Evolutionary conservation across 2,888 invertebrate species (phyloP).

Genomic region (Melolontha melolontha): DNA sequence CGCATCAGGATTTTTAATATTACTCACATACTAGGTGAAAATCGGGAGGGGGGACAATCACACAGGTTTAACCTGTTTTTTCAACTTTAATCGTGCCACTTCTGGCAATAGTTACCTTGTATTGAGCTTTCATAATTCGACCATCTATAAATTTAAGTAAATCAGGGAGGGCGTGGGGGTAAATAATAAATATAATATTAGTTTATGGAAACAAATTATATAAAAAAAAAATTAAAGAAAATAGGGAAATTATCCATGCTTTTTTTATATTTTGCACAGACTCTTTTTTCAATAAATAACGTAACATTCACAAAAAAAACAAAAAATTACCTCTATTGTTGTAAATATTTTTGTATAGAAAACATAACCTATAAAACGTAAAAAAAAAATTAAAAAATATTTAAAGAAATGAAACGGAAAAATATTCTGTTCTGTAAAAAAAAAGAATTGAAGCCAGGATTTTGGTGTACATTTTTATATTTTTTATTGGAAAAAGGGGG

Average conservation of each 20-base stretch:
- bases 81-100: conserved; percentile 62
- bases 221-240: conserved; percentile 12
- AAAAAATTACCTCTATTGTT: conserved; percentile 34
- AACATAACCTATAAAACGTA: conserved; percentile 35
- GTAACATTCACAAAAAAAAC: conserved; percentile 12
- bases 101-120: conserved; percentile 61
- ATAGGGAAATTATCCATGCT: not conserved
- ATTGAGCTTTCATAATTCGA: conserved; percentile 63
- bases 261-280: too few species aligned
- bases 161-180: not conserved
- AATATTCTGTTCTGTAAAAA: conserved; percentile 11
- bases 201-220: not conserved
- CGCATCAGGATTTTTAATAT: not conserved
- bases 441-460: not conserved
- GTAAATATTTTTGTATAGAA: conserved; percentile 16
- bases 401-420: not conserved
- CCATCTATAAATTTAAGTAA: conserved; percentile 56
- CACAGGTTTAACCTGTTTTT: conserved; percentile 54
- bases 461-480: not conserved
- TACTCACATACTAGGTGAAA: conserved; percentile 25
- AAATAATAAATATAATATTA: conserved; percentile 3
- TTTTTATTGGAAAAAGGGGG: not conserved
- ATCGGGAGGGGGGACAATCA: conserved; percentile 44
- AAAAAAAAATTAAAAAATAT: conserved; percentile 28
- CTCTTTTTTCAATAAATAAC: too few species aligned